Evolutionary conservation across 1,140 invertebrate species (phyloP).

Genomic region (Platorchestia sp.): DNA sequence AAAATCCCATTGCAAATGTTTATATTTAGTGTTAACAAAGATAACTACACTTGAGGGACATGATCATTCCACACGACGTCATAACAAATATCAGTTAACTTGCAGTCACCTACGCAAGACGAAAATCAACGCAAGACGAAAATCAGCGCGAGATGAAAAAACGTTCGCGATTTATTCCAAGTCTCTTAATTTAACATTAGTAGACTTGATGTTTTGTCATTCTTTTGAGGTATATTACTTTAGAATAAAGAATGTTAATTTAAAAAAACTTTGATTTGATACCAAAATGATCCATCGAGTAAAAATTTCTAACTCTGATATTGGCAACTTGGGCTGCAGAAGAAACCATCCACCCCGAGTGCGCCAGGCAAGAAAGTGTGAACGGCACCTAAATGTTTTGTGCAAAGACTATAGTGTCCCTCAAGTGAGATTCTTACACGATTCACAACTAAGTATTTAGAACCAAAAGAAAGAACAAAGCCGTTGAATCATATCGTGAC

Average conservation of each 20-base stretch:
- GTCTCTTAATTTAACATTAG: neutral
- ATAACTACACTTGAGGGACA: too few species aligned
- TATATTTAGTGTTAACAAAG: too few species aligned
- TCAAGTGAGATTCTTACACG: neutral
- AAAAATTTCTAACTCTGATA: neutral
- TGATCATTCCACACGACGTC: too few species aligned
- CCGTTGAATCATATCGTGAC: neutral
- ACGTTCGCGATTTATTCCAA: neutral
- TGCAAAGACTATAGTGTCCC: neutral
- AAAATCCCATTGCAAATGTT: too few species aligned
- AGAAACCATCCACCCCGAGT: neutral
- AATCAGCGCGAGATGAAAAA: neutral
- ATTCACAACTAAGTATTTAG: neutral
- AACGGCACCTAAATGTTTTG: neutral
- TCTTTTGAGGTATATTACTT: neutral
- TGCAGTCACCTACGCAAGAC: neutral
- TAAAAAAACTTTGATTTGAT: neutral
- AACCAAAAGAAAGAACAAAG: neutral
- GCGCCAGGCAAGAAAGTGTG: neutral
- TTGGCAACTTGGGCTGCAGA: neutral
- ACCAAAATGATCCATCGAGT: neutral
- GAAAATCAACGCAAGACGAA: neutral
- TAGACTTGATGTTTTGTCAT: neutral
- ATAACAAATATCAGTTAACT: too few species aligned
- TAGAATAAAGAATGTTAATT: neutral